These are phyloP conservation scores for Drosophila auraria DNA, from an alignment of 1,140 invertebrate genomes.

Conservation along the genomic window DNA sequence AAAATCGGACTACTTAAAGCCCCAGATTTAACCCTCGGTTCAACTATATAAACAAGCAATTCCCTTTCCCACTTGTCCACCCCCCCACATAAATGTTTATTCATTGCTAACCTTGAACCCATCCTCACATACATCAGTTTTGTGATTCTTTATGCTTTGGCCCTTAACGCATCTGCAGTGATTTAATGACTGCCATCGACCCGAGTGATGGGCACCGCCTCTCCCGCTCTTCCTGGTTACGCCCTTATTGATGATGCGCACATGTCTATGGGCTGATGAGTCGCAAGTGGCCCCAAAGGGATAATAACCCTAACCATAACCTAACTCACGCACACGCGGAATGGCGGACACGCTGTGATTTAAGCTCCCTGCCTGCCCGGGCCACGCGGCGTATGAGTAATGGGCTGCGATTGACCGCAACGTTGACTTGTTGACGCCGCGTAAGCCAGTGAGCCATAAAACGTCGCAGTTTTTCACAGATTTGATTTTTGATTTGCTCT, in stretches of 20 bases:
- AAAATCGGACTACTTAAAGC: background rate
- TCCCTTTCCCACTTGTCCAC: background rate
- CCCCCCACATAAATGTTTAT: background rate
- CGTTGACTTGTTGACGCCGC: constrained; percentile 58
- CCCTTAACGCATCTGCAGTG: constrained; percentile 48
- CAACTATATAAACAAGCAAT: background rate
- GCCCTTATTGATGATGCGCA: constrained; percentile 63
- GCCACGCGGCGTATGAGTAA: constrained; percentile 66
- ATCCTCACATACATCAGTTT: constrained; percentile 17
- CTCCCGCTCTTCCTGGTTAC: constrained; percentile 22
- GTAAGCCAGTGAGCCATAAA: constrained; percentile 52
- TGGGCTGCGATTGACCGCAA: constrained; percentile 54
- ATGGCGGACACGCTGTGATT: constrained; percentile 35
- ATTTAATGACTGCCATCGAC: constrained; percentile 65
- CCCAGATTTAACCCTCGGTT: background rate
- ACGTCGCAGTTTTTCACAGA: constrained; percentile 37
- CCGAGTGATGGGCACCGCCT: constrained; percentile 28
- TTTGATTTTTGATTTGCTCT: constrained; percentile 29
- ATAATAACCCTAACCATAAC: constrained; percentile 63
- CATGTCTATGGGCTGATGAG: constrained; percentile 64
- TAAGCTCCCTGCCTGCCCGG: constrained; percentile 20
- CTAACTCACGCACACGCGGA: constrained; percentile 28
- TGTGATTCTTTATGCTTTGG: constrained; percentile 9
- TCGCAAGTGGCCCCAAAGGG: constrained; percentile 70
- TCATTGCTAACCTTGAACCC: constrained; percentile 39